Conservation (phyloP, 2,113 vertebrate genomes). For the Otis tarda region DNA sequence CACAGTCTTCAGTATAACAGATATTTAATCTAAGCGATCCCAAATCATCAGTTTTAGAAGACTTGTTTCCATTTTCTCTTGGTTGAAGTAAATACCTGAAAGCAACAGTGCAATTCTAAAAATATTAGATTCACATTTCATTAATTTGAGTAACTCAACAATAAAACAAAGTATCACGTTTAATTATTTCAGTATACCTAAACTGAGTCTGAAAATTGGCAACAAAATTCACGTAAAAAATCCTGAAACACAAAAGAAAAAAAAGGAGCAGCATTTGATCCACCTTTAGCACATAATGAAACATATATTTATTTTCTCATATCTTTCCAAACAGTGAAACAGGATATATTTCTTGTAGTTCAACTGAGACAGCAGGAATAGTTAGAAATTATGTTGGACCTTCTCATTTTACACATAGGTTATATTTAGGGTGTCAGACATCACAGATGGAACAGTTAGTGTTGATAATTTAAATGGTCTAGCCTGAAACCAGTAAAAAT, state of each 20-base stretch:
- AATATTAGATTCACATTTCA: not conserved
- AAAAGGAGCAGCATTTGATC: not conserved
- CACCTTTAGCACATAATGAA: not conserved
- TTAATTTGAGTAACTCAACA: not conserved
- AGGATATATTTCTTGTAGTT: not conserved
- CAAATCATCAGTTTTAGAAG: constrained; percentile 90
- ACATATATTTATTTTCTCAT: not conserved
- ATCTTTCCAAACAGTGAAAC: not conserved
- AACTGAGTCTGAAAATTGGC: not conserved
- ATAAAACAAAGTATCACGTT: not conserved
- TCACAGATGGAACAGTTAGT: not conserved
- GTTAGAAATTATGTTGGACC: not conserved
- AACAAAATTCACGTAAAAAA: not conserved
- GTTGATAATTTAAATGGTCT: not conserved
- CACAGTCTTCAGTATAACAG: constrained; percentile 94
- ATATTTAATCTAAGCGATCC: constrained; percentile 93
- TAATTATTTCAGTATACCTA: not conserved
- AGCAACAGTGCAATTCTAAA: constrained; percentile 7
- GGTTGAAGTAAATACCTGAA: constrained; percentile 95
- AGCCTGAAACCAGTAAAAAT: not conserved
- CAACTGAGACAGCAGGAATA: not conserved
- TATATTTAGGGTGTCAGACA: not conserved
- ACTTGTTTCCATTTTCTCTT: constrained; percentile 92
- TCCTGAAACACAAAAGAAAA: not conserved
- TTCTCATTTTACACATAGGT: not conserved